Percentiles rank a stretch among this genome's conserved stretches.
Conservation (phyloP, 2,113 vertebrate species). For the Osmerus mordax region DNA sequence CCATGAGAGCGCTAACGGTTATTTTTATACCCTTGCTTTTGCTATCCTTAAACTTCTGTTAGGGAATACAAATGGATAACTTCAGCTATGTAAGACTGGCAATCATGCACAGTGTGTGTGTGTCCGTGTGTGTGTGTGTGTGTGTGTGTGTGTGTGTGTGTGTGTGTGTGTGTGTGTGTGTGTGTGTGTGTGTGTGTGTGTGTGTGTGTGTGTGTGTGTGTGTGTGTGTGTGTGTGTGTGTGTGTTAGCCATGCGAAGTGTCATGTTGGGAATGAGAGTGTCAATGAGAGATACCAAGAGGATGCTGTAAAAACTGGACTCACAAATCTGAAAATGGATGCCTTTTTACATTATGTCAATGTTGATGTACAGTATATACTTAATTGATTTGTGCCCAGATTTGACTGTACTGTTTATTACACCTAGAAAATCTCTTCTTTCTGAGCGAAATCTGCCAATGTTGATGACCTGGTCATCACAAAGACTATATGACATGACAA, state of each 20-base stretch:
- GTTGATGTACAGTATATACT: conserved; percentile 29
- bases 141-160: too few relatives aligned
- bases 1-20: neutral
- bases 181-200: too few relatives aligned
- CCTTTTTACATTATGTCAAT: conserved; percentile 36
- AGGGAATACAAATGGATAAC: neutral
- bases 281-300: neutral
- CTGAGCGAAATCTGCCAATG: conserved; percentile 22
- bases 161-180: too few relatives aligned
- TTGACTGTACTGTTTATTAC: conserved; percentile 4
- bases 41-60: conserved; percentile 20
- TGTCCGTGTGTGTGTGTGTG: too few relatives aligned
- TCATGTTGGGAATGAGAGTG: neutral
- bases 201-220: too few relatives aligned
- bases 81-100: too few relatives aligned
- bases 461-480: conserved; percentile 13
- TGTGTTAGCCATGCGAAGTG: neutral
- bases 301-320: neutral
- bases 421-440: neutral
- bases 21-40: conserved; percentile 11
- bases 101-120: too few relatives aligned
- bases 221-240: too few relatives aligned
- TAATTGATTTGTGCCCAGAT: conserved; percentile 30
- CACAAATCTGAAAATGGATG: conserved; percentile 26
- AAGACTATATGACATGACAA: conserved; percentile 1